phyloP scores from a whole-genome alignment of 30 jellyfish, hydroid and myxozoan species.

The Aurelia aurita region DNA sequence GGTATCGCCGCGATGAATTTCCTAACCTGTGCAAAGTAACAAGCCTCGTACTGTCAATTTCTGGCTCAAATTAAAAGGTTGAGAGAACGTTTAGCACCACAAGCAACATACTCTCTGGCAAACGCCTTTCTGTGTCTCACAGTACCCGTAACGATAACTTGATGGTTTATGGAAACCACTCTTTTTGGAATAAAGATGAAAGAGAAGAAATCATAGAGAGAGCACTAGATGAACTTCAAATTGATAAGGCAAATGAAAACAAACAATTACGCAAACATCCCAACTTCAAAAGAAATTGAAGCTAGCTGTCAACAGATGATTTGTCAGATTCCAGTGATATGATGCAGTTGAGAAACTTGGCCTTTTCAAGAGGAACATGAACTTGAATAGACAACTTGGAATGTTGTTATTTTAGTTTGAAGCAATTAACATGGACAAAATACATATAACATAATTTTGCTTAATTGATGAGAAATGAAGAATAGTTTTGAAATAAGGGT shows the following conservation, averaged over 20 bases:
- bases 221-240: slow-evolving; percentile 3
- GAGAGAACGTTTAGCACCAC: slow-evolving; percentile 42
- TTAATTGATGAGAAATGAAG: too few relatives aligned
- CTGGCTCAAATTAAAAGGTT: slow-evolving; percentile 24
- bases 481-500: too few relatives aligned
- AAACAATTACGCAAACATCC: slow-evolving; percentile 2
- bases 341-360: slow-evolving; percentile 8
- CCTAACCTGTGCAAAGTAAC: neutral
- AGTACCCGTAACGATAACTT: slow-evolving; percentile 22
- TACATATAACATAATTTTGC: too few relatives aligned
- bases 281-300: neutral
- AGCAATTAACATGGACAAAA: too few relatives aligned
- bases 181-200: slow-evolving; percentile 42
- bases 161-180: slow-evolving; percentile 21
- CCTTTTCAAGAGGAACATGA: too few relatives aligned
- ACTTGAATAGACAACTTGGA: too few relatives aligned
- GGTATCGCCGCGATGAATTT: too few relatives aligned
- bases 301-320: neutral
- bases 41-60: too few relatives aligned
- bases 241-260: slow-evolving; percentile 5
- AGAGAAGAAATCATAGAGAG: slow-evolving; percentile 36
- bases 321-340: neutral
- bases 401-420: too few relatives aligned
- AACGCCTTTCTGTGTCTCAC: slow-evolving; percentile 22
- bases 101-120: slow-evolving; percentile 34